Evolutionary conservation across 30 jellyfish, hydroid and myxozoan species (phyloP).

Genomic region (Turritopsis dohrnii): DNA sequence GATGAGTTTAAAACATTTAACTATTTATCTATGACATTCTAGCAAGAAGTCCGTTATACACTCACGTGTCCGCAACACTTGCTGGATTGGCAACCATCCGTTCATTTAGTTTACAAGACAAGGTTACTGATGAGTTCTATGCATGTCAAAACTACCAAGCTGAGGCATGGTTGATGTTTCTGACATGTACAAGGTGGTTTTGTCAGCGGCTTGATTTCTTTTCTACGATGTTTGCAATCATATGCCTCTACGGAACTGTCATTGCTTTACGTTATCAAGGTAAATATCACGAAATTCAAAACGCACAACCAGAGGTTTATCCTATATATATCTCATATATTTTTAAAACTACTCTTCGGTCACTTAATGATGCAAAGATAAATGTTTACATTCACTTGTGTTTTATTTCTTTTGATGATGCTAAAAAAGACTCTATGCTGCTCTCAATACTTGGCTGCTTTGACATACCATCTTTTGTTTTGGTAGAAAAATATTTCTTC

Average conservation of each 20-base stretch:
- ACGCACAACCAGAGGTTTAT: too few relatives aligned
- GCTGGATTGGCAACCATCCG: conserved; percentile 66
- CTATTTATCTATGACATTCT: not conserved
- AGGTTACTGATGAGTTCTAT: conserved; percentile 39
- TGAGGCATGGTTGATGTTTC: conserved; percentile 54
- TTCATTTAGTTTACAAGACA: conserved; percentile 29
- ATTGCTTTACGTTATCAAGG: conserved; percentile 34
- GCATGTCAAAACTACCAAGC: conserved; percentile 62
- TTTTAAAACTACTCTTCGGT: too few relatives aligned
- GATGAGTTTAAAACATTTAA: too few relatives aligned
- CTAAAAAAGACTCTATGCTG: too few relatives aligned
- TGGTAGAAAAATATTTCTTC: too few relatives aligned
- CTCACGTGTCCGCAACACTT: conserved; percentile 61
- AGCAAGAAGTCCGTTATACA: conserved; percentile 75
- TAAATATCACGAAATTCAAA: conserved; percentile 20
- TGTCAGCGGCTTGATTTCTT: conserved; percentile 51
- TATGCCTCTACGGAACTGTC: conserved; percentile 40
- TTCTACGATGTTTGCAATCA: conserved; percentile 23
- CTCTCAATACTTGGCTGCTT: too few relatives aligned
- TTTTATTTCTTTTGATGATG: too few relatives aligned
- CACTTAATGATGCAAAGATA: too few relatives aligned
- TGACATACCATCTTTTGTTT: too few relatives aligned
- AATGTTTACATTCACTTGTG: too few relatives aligned
- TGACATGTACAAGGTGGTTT: conserved; percentile 53
- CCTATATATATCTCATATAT: too few relatives aligned